A percentile compares a stretch with the other conserved stretches of the same genome.
phyloP scores from a whole-genome alignment of 2,113 vertebrate genomes.

The Calonectris borealis region DNA sequence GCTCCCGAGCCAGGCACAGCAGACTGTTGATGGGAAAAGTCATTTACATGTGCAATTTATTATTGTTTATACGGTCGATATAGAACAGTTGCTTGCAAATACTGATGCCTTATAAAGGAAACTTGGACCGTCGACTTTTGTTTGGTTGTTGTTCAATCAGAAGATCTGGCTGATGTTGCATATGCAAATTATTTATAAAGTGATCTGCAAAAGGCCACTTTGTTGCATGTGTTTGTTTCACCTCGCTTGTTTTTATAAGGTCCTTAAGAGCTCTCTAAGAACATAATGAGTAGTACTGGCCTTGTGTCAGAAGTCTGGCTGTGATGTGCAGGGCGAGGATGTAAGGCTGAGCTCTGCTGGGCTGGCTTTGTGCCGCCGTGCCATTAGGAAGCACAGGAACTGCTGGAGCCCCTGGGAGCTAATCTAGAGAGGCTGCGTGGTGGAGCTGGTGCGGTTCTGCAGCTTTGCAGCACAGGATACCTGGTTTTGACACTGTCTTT shows the following conservation, averaged over 20 bases:
- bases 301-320: neutral
- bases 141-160: neutral
- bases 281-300: neutral
- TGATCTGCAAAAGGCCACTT: neutral
- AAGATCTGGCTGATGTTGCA: neutral
- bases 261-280: neutral
- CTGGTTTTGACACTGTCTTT: neutral
- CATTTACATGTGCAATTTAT: neutral
- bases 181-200: neutral
- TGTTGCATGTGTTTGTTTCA: neutral
- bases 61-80: neutral
- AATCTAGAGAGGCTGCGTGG: accelerated
- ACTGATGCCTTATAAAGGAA: neutral
- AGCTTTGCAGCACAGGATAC: neutral
- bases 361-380: neutral
- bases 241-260: neutral
- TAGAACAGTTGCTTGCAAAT: neutral
- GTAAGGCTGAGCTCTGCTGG: neutral
- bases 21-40: neutral
- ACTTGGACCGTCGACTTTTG: neutral
- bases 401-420: neutral
- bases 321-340: neutral
- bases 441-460: neutral
- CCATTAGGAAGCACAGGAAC: accelerated
- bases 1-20: neutral